Conservation (phyloP, 1,140 invertebrate genomes). For the Eueides isabella region DNA sequence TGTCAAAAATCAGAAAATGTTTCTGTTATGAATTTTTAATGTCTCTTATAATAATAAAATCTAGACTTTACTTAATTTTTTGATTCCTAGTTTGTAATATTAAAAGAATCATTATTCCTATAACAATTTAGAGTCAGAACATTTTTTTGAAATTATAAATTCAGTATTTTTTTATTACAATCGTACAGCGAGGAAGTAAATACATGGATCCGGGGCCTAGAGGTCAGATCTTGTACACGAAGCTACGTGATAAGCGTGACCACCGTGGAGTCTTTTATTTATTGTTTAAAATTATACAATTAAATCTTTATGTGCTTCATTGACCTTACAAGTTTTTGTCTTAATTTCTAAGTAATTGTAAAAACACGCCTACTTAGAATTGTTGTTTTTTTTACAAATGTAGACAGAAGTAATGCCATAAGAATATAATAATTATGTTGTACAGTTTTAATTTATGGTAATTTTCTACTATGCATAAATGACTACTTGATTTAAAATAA, state of each 20-base stretch:
- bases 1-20: too few relatives aligned
- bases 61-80: too few relatives aligned
- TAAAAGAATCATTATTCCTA: too few relatives aligned
- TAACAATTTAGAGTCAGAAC: too few relatives aligned
- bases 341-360: constrained; percentile 2
- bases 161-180: background rate
- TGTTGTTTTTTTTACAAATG: background rate
- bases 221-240: constrained; percentile 11
- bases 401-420: background rate
- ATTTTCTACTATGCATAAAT: too few relatives aligned
- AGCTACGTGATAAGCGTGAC: constrained; percentile 4
- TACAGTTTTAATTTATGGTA: too few relatives aligned
- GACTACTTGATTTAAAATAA: too few relatives aligned
- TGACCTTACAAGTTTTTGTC: constrained; percentile 6
- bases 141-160: too few relatives aligned
- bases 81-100: too few relatives aligned
- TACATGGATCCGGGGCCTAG: constrained; percentile 4
- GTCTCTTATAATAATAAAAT: too few relatives aligned
- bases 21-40: too few relatives aligned
- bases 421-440: too few relatives aligned
- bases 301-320: constrained; percentile 8
- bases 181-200: background rate
- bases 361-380: background rate
- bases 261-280: constrained; percentile 10
- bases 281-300: constrained; percentile 15